Evolutionary conservation across 35 echinoderm and acorn worm genomes (phyloP).

Genomic region (Amphiura filiformis): DNA sequence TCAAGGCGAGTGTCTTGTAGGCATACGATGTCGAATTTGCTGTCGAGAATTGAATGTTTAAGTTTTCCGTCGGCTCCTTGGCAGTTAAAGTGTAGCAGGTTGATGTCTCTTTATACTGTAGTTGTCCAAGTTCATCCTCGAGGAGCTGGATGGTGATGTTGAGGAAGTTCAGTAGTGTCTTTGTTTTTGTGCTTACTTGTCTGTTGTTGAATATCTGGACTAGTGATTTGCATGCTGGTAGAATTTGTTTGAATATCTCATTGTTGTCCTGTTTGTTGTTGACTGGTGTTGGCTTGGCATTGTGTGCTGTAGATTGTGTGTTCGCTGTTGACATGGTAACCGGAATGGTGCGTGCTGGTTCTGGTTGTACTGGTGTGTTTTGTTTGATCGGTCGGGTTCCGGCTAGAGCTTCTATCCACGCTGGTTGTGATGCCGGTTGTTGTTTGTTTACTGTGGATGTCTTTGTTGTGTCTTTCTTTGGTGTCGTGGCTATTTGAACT

Average conservation of each 20-base stretch:
- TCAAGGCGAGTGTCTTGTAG: conserved; percentile 13
- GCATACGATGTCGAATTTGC: neutral
- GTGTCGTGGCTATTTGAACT: neutral
- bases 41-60: neutral
- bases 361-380: neutral
- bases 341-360: neutral
- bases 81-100: neutral
- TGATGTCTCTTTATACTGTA: neutral
- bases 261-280: neutral
- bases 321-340: neutral
- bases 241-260: neutral
- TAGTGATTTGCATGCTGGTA: neutral
- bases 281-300: neutral
- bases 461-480: neutral
- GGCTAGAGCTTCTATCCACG: neutral
- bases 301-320: neutral
- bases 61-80: neutral
- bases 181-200: neutral
- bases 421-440: neutral
- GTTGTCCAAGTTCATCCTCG: neutral
- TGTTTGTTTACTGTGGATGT: neutral
- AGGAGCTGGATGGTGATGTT: neutral
- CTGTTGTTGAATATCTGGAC: neutral
- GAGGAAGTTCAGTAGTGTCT: neutral
- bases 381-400: neutral